Evolutionary conservation across 1,140 invertebrate genomes (phyloP), one percentile per base, ranked within the genome.

Genomic region (Gerris buenoi): DNA sequence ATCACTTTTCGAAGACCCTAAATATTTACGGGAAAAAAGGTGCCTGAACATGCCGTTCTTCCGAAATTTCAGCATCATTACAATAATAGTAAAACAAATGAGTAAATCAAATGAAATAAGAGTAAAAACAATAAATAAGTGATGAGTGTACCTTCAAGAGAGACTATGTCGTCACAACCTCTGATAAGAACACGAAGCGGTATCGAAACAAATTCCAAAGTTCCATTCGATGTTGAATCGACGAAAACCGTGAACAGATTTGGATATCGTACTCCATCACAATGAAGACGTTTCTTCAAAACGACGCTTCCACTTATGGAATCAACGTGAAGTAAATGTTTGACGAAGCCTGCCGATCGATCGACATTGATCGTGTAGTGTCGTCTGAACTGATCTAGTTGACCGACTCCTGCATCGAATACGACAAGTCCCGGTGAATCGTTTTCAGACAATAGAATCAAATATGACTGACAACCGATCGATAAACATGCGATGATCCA

Each of bases 221-320:
- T 89, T 58, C 86, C 80, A 71, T 88, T 88, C 56, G 89, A 88
- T 26, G 86, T 88, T 18, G 89, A 91, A 73, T 93, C 90, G 66
- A 93, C 85, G 77, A 91, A 90, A 70, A 91, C 83, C 2, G 89
- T 90, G 76, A 93, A 91, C 22, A 92, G 80, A 70, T 89, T 87
- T 0, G 90, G 88, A 73, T 92, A 91, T 64, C 87, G 85, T 10
- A 90, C 80, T 27, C 88, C 88, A 68, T 90, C 85, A 77, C 90
- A 93, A 70, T 84, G 82, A n/a, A 93, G 77, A 18, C 78, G 77
- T 70, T 85, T 84, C 67, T 84, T 83, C n/a, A 92, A 75, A 1
- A 82, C 84, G n/a, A 93, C 85, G 63, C 85, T 82, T 1, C 90
- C 91, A 63, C 81, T 84, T 70, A 85, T 83, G 33, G 84, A 81